Conservation (phyloP, 2,888 invertebrate genomes). For the Oconnorella tubifera region DNA sequence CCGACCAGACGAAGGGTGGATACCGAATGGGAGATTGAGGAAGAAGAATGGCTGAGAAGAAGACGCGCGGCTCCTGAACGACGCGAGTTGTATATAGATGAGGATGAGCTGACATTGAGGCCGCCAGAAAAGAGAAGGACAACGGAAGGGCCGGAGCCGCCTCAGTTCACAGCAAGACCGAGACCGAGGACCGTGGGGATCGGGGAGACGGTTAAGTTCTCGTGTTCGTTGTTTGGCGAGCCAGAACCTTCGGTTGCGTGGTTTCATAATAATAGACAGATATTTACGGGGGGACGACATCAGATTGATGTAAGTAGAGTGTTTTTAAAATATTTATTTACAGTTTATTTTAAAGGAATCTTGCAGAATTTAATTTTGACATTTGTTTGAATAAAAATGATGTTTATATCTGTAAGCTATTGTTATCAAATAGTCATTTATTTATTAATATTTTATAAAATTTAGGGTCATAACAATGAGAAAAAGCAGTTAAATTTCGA, state of each 20-base stretch:
- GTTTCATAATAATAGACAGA: slow-evolving; percentile 22
- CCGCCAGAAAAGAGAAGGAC: neutral
- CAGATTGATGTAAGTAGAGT: slow-evolving; percentile 21
- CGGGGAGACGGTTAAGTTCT: slow-evolving; percentile 29
- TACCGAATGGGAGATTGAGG: neutral
- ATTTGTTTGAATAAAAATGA: too few relatives aligned
- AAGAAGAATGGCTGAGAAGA: slow-evolving; percentile 1
- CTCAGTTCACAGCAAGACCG: slow-evolving; percentile 31
- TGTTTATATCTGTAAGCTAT: too few relatives aligned
- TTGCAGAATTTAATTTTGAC: too few relatives aligned
- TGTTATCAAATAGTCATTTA: too few relatives aligned
- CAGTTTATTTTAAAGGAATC: too few relatives aligned
- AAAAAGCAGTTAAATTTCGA: too few relatives aligned
- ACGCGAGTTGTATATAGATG: slow-evolving; percentile 9
- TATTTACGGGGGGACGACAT: slow-evolving; percentile 17
- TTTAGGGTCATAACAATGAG: too few relatives aligned
- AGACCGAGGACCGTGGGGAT: slow-evolving; percentile 23
- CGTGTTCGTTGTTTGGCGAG: slow-evolving; percentile 29
- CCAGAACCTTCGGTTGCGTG: slow-evolving; percentile 30
- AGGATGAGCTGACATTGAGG: slow-evolving; percentile 10
- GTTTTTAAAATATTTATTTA: too few relatives aligned
- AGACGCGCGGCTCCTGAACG: neutral
- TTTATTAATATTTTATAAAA: too few relatives aligned
- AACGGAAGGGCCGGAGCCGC: slow-evolving; percentile 12
- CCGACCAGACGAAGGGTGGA: neutral